These are phyloP conservation scores for Spilogale gracilis DNA, from an alignment of 2,113 vertebrate genomes.

Conservation along the genomic window DNA sequence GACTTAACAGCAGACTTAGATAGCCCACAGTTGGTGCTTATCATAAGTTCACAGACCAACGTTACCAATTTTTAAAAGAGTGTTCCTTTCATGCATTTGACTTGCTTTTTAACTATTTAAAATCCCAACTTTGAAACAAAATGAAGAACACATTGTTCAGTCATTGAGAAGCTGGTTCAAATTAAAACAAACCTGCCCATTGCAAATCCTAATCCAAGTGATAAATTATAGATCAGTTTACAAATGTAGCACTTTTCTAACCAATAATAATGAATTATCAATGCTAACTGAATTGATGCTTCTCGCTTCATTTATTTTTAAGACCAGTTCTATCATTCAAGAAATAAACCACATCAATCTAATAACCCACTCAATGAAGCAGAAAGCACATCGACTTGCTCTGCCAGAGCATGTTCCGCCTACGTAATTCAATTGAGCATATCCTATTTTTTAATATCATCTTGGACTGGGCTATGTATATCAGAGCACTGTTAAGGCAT, in stretches of 20 bases:
- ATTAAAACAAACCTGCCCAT: conserved; percentile 87
- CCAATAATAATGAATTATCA: conserved; percentile 90
- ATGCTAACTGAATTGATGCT: conserved; percentile 87
- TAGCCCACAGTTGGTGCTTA: conserved; percentile 58
- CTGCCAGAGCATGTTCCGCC: conserved; percentile 83
- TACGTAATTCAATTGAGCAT: conserved; percentile 86
- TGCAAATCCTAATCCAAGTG: conserved; percentile 87
- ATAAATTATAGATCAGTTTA: conserved; percentile 90
- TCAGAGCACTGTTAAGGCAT: conserved; percentile 69
- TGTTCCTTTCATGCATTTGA: conserved; percentile 73
- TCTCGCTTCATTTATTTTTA: conserved; percentile 90
- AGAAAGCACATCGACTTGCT: conserved; percentile 87
- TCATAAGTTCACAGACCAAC: conserved; percentile 68
- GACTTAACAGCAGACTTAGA: conserved; percentile 55
- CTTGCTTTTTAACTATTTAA: conserved; percentile 74
- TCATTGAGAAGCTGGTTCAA: conserved; percentile 87
- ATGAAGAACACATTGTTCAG: conserved; percentile 91
- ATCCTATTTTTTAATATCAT: conserved; percentile 80
- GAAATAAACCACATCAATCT: conserved; percentile 90
- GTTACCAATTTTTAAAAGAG: conserved; percentile 70
- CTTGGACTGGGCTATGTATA: conserved; percentile 74
- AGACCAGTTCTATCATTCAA: conserved; percentile 86
- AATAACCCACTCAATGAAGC: conserved; percentile 88
- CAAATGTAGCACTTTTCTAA: conserved; percentile 88
- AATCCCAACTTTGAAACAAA: conserved; percentile 83